Base-by-base conservation (phyloP, 1,140 invertebrate species). In the Nylanderia fulva region DNA sequence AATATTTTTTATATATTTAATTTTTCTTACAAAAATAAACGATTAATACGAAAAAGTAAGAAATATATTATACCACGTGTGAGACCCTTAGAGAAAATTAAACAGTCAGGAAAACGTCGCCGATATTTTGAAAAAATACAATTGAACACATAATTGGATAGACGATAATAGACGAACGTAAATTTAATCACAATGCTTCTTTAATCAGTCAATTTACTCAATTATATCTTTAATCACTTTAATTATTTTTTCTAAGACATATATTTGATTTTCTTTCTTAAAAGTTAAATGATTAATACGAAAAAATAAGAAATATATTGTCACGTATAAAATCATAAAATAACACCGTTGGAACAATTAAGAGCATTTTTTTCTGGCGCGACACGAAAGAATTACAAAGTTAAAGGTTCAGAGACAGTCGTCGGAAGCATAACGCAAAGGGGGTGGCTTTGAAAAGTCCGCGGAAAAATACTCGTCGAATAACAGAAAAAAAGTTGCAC, bases 401-500 rank as follows among this genome's bases (percentile, higher is more conserved):
- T 24, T 33, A 13, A 21, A 24, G 39, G n/a, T 54, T 76, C 52
- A 52, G 7, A 63, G 29, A 63, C 18, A n/a, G n/a, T n/a, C 18
- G 13, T 24, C n/a, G 45, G 29, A 24, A 18, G 56, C 33, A 13
- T 69, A 56, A 80, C 18, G 52, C 36, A 7, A 48, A 2, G 6
- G 36, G 13, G 60, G 29, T n/a, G 69, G 52, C 52, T 82, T 82
- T 58, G 45, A 82, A 48, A 48, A 71, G 39, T 71, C 52, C 24
- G 45, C 45, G 24, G 24, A 21, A 80, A 13, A n/a, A 58, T 24
- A 71, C 48, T 45, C n/a, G 42, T 1, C 11, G 42, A 54, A 72
- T 82, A 82, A 82, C 36, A 27, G 42, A 54, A 33, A 72, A 69
- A 58, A 72, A 42, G 66, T 58, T 71, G 1, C 45, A 82, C 66